Conservation (phyloP, 1,140 invertebrate genomes). For the Drosophila subobscura region DNA sequence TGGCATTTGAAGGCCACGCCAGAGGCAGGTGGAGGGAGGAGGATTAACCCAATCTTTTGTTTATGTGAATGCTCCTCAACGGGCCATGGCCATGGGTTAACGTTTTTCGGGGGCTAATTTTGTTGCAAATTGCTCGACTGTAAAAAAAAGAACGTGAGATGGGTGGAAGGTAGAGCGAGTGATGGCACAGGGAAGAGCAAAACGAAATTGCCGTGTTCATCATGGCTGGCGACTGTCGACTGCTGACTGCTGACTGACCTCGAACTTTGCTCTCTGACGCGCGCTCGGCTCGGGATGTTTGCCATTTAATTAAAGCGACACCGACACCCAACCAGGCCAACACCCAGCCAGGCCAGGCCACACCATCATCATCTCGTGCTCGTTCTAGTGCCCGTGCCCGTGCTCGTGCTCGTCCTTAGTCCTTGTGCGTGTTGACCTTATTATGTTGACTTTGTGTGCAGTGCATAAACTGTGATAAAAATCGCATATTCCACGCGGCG, state of each 20-base stretch:
- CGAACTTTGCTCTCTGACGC: constrained; percentile 66
- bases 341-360: constrained; percentile 3
- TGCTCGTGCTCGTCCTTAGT: constrained; percentile 24
- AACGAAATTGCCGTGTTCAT: constrained; percentile 50
- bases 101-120: constrained; percentile 67
- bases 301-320: constrained; percentile 73
- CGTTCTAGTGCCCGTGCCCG: background rate
- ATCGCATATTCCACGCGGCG: constrained; percentile 70
- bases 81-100: constrained; percentile 51
- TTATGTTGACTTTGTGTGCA: constrained; percentile 81
- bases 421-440: constrained; percentile 74
- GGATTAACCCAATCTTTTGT: constrained; percentile 68
- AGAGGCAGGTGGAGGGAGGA: background rate
- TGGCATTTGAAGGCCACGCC: constrained; percentile 27
- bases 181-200: constrained; percentile 1
- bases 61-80: constrained; percentile 60
- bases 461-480: constrained; percentile 80
- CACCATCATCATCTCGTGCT: background rate
- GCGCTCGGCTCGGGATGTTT: constrained; percentile 44
- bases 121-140: constrained; percentile 76
- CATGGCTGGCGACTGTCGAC: constrained; percentile 2
- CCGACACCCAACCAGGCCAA: constrained; percentile 28
- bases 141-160: constrained; percentile 49
- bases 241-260: constrained; percentile 48
- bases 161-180: background rate